These are phyloP conservation scores for Macrosiphum euphorbiae DNA, from an alignment of 2,888 invertebrate species.

Conservation along the genomic window DNA sequence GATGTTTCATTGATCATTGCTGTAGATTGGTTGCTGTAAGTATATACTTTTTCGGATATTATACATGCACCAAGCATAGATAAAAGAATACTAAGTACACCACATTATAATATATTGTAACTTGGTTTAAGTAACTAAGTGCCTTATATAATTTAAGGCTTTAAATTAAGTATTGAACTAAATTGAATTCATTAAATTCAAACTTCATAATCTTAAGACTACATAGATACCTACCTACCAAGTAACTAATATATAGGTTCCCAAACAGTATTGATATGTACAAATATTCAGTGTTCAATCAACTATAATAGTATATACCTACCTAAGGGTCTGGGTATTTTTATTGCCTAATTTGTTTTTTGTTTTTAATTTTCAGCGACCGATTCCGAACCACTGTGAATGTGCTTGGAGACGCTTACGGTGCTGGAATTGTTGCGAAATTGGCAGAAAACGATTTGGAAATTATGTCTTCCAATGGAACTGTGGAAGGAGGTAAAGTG, in stretches of 20 bases:
- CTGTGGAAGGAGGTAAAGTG: slow-evolving; percentile 67
- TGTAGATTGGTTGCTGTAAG: slow-evolving; percentile 93
- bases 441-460: slow-evolving; percentile 82
- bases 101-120: background rate
- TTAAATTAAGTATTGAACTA: background rate
- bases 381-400: slow-evolving; percentile 92
- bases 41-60: slow-evolving; percentile 67
- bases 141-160: background rate
- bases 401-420: slow-evolving; percentile 95
- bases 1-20: slow-evolving; percentile 92
- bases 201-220: background rate
- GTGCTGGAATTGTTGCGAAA: slow-evolving; percentile 91
- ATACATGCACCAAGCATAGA: too few relatives aligned
- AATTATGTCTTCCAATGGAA: slow-evolving; percentile 69
- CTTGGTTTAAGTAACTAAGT: background rate
- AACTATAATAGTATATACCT: background rate
- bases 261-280: background rate
- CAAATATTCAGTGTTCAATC: background rate
- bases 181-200: background rate
- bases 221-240: background rate
- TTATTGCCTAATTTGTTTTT: background rate
- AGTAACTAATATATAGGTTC: background rate
- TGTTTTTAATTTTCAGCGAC: slow-evolving; percentile 76
- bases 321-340: background rate
- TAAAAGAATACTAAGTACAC: background rate